These are phyloP conservation scores for Platyrinchus mystaceus DNA, from an alignment of 2,797 vertebrate genomes.

Conservation along the genomic window DNA sequence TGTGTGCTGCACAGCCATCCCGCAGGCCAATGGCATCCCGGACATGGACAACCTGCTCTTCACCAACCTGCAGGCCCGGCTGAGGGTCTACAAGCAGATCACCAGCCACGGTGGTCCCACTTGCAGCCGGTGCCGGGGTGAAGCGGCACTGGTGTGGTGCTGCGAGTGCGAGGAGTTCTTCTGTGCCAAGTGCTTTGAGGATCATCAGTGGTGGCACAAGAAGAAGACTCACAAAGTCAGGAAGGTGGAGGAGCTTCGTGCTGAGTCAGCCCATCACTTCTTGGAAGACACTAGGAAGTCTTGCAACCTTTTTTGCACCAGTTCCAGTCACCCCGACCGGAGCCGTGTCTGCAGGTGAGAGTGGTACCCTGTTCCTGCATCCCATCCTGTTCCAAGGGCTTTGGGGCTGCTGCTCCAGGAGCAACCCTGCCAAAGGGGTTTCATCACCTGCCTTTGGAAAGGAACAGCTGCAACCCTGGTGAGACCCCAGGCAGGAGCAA, in stretches of 20 bases:
- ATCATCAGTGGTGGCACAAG: constrained; percentile 75
- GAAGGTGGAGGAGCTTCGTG: constrained; percentile 47
- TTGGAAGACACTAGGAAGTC: constrained; percentile 46
- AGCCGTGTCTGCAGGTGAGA: constrained; percentile 56
- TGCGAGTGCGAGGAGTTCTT: constrained; percentile 69
- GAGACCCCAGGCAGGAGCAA: background rate
- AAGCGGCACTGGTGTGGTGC: constrained; percentile 57
- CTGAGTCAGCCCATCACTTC: constrained; percentile 36
- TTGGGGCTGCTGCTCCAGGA: background rate
- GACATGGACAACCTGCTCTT: constrained; percentile 70
- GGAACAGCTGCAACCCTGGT: accelerated
- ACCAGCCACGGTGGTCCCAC: accelerated
- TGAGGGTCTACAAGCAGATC: constrained; percentile 59
- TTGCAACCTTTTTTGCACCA: constrained; percentile 72
- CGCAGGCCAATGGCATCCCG: accelerated
- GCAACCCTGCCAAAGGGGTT: background rate
- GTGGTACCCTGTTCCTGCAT: accelerated
- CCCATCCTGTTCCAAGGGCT: background rate
- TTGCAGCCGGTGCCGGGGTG: constrained; percentile 56
- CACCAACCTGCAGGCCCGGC: constrained; percentile 53
- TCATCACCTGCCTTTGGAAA: background rate
- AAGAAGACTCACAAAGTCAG: constrained; percentile 46
- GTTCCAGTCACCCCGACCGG: constrained; percentile 32
- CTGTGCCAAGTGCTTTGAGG: constrained; percentile 62
- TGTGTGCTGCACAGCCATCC: background rate